phyloP scores from a whole-genome alignment of 2,888 invertebrate species.

The Trichogramma evanescens region DNA sequence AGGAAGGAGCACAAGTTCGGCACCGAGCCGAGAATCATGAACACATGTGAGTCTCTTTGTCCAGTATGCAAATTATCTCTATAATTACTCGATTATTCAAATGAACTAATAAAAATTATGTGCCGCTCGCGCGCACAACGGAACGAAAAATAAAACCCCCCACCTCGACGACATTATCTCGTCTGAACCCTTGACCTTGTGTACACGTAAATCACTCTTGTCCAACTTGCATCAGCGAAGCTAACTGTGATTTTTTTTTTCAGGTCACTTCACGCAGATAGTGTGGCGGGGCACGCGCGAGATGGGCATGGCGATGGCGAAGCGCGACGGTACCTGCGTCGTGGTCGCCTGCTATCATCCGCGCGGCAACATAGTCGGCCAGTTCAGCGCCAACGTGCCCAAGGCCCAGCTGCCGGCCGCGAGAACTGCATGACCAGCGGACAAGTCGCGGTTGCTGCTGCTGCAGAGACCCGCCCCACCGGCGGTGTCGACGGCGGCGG shows the following conservation, averaged over 20 bases:
- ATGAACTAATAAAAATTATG: not conserved
- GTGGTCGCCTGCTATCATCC: constrained; percentile 61
- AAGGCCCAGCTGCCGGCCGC: constrained; percentile 29
- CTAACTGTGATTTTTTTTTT: not conserved
- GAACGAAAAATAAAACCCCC: no score
- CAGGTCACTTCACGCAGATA: constrained; percentile 62
- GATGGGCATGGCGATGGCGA: constrained; percentile 70
- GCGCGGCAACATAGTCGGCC: constrained; percentile 55
- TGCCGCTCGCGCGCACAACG: no score
- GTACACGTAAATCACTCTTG: no score
- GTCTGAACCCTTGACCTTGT: not conserved
- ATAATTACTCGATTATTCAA: not conserved
- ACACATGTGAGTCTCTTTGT: constrained; percentile 54
- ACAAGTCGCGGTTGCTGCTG: not conserved
- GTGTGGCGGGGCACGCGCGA: constrained; percentile 73
- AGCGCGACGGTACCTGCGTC: constrained; percentile 51
- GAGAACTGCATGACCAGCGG: constrained; percentile 5
- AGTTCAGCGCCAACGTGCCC: constrained; percentile 47
- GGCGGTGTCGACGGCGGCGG: not conserved
- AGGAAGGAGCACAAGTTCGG: constrained; percentile 65
- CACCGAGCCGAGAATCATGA: constrained; percentile 57
- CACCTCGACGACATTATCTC: not conserved
- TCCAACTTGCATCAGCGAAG: no score
- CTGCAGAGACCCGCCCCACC: not conserved
- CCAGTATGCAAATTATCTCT: not conserved